A percentile compares a stretch with the other conserved stretches of the same genome.
Conservation (phyloP, 2,797 vertebrate genomes). For the Manis javanica region DNA sequence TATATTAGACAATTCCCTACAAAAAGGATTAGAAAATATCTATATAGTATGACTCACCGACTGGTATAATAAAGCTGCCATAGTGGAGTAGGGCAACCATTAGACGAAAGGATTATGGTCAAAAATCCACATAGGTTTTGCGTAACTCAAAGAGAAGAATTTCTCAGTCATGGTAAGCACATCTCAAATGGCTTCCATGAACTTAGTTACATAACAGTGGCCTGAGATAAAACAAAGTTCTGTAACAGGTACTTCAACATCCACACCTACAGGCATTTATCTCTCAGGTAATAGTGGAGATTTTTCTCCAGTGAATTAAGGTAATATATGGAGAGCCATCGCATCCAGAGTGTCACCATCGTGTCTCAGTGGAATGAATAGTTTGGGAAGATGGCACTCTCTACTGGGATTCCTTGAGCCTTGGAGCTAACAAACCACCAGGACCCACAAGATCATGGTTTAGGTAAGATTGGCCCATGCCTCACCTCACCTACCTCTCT, state of each 20-base stretch:
- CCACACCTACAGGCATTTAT: background rate
- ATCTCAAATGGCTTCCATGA: background rate
- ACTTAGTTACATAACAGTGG: background rate
- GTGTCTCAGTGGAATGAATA: background rate
- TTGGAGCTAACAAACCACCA: background rate
- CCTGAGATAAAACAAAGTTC: background rate
- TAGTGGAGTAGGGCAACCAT: background rate
- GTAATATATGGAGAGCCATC: background rate
- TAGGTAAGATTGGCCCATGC: background rate
- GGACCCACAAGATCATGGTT: background rate
- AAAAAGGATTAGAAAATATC: background rate
- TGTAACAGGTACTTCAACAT: background rate
- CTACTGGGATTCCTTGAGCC: background rate
- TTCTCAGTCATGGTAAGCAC: background rate
- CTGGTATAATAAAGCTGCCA: background rate
- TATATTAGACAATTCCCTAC: background rate
- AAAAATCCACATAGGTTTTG: background rate
- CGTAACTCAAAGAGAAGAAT: background rate
- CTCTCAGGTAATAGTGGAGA: background rate
- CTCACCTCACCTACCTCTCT: background rate
- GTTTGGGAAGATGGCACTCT: background rate
- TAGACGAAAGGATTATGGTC: background rate
- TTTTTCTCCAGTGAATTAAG: background rate
- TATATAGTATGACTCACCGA: background rate
- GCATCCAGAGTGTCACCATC: background rate